Base-by-base conservation (phyloP, 2,888 invertebrate genomes). In the Hedya salicella region DNA sequence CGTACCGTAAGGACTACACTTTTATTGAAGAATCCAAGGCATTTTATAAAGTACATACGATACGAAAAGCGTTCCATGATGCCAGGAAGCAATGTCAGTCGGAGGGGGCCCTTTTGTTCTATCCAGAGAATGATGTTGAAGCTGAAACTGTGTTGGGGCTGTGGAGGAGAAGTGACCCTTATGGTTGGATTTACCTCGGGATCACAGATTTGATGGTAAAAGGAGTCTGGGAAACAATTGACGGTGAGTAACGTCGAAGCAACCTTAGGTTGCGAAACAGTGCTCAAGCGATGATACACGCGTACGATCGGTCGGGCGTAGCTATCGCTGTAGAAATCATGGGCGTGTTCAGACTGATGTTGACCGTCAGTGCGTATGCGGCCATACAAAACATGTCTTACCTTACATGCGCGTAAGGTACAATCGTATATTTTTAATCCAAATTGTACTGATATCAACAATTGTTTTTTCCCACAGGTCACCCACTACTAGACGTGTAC, bases 151-250 rank as follows among this genome's bases (percentile, higher is more conserved):
- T 74, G 0, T 21, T 61, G 16, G 30, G 11, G 6, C 56, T 62
- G 13, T 67, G 67, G 64, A 70, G 69, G 19, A 14, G 49, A 40
- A 64, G 65, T 5, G 72, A 73, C 44, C 73, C 76, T 0, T 75
- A 74, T n/a, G 14, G 30, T 8, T 75, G 75, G 77, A 57, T 85
- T 6, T 79, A 68, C 42, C 66, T 87, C 40, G 88, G 88, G 0
- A 68, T 86, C 13, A 82, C 83, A 0, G 80, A 81, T 36, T 71
- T 78, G 50, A 30, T 80, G 1, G 78, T 75, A 2, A 80, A 85
- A 72, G 83, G 82, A 64, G 78, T 82, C 9, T 87, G 80, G 69
- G 79, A 80, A 68, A 86, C 85, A 14, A 63, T 83, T 39, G 13
- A 36, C 9, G 36, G 36, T 36, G 9, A 11, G 36, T 36, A 36